Conservation (phyloP, 2,888 invertebrate species). For the Drepana falcataria region DNA sequence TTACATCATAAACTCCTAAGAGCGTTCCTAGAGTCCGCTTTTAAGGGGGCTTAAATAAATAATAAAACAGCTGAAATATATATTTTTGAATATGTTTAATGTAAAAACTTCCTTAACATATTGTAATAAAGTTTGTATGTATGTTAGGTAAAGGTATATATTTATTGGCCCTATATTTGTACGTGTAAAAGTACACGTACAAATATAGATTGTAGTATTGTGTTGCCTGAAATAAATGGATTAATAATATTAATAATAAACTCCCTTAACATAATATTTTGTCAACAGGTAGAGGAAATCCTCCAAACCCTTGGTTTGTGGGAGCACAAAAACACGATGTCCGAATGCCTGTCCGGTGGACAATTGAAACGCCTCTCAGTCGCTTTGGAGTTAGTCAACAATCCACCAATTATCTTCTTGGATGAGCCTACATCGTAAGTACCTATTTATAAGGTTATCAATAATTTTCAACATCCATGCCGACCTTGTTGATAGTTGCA, state of each 20-base stretch:
- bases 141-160: too few relatives aligned
- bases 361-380: constrained; percentile 87
- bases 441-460: background rate
- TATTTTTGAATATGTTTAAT: too few relatives aligned
- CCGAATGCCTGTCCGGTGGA: constrained; percentile 85
- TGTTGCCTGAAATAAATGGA: background rate
- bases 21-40: too few relatives aligned
- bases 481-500: too few relatives aligned
- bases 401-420: constrained; percentile 89
- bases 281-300: constrained; percentile 83
- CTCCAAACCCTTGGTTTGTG: constrained; percentile 84
- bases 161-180: too few relatives aligned
- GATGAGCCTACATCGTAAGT: constrained; percentile 90
- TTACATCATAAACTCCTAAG: too few relatives aligned
- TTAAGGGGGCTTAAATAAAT: too few relatives aligned
- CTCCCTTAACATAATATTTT: constrained; percentile 3
- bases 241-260: constrained; percentile 1
- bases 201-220: constrained; percentile 3
- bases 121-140: too few relatives aligned
- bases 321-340: constrained; percentile 81
- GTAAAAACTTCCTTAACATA: too few relatives aligned
- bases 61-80: too few relatives aligned
- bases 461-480: too few relatives aligned
- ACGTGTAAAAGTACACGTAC: background rate
- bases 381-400: constrained; percentile 88